Percentiles rank a stretch among this genome's conserved stretches.
Conservation (phyloP, 2,113 vertebrate genomes). For the Petaurus breviceps region DNA sequence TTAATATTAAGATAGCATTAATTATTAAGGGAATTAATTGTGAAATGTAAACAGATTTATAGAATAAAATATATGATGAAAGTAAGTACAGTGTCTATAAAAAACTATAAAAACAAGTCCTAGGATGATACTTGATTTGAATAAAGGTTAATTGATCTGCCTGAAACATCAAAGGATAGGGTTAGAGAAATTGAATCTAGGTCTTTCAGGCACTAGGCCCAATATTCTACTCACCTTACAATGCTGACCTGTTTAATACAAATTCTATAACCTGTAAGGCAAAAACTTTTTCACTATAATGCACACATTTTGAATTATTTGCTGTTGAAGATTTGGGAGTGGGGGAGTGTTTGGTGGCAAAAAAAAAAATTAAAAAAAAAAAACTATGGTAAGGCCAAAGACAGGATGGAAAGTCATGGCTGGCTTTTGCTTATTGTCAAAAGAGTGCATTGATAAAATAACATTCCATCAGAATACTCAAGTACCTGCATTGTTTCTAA, state of each 20-base stretch:
- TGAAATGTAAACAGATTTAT: background rate
- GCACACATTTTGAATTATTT: background rate
- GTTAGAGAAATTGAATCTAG: background rate
- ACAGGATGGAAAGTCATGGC: background rate
- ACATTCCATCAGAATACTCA: background rate
- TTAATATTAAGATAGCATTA: background rate
- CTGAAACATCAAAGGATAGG: background rate
- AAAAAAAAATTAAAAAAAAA: background rate
- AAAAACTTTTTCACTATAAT: background rate
- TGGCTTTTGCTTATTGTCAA: background rate
- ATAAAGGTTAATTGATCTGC: background rate
- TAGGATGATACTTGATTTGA: background rate
- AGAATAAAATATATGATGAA: background rate
- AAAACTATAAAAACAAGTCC: background rate
- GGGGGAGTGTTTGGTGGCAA: rapidly evolving
- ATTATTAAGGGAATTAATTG: background rate
- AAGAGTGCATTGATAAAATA: background rate
- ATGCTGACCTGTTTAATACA: background rate
- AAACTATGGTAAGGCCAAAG: no score
- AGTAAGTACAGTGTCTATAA: background rate
- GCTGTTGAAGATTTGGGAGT: no score
- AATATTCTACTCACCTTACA: background rate
- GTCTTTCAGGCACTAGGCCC: background rate
- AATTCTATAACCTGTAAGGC: background rate
- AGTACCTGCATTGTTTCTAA: background rate